Base-by-base conservation (phyloP, 2,888 invertebrate genomes). In the Pseudococcus jackbeardsleyi region DNA sequence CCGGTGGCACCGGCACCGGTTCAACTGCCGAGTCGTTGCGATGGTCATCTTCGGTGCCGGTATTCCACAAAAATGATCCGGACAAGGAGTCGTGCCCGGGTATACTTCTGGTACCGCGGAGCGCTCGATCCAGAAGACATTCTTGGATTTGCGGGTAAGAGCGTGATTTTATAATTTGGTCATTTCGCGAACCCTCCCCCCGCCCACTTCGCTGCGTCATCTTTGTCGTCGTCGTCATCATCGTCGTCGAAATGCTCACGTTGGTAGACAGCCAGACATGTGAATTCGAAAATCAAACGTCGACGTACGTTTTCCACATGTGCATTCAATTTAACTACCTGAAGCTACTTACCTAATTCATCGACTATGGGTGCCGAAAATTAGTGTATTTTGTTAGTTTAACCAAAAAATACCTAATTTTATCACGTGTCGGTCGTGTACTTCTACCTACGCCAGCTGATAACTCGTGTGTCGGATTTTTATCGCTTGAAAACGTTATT, bases 71-170 rank as follows among this genome's bases (percentile, higher is more conserved):
- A 59, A 46, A 54, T 19, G 59, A 59, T 4, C 6, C 33, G 17
- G 85, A 85, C 17, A 59, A 85, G 22, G 54, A 59, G 33, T 54
- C 54, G 26, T 46, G 22, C n/a, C 64, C 12, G 42, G 87, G 87
- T 77, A 87, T 87, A 19, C 72, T 87, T 9, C 12, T 87, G 77
- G 87, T 87, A n/a, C 87, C 87, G 0, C 42, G 87, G 12, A 87
- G 50, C 54, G 46, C 72, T 15, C 19, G 54, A 19, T 54, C 39
- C 12, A 85, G 87, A 4, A n/a, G 87, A 19, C 87, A 87, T 77
- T 87, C 87, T 77, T 87, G 87, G 87, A 87, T 87, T 59, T 50
- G 59, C 50, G 87, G 87, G 87, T 87, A 87, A 87, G 87, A 85
- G 26, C 26, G 26, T 54, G 15, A 15, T 50, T 15, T 15, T 50